Conservation (phyloP, 2,888 invertebrate species). For the Drosophila borealis region DNA sequence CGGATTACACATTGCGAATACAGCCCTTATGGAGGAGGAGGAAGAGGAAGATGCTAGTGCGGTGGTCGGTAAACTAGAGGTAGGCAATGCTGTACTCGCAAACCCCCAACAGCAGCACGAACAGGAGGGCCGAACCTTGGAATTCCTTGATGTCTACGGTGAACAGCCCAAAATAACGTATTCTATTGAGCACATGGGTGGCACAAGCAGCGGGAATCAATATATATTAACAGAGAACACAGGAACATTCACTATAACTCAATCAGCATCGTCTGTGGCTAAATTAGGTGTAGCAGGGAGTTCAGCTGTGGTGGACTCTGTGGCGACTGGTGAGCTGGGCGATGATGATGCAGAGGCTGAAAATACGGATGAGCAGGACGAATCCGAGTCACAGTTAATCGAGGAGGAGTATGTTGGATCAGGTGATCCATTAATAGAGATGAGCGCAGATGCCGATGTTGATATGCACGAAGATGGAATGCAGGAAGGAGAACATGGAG, state of each 20-base stretch:
- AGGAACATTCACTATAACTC: slow-evolving; percentile 82
- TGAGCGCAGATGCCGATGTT: slow-evolving; percentile 53
- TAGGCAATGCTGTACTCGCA: slow-evolving; percentile 35
- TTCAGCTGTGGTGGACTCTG: slow-evolving; percentile 55
- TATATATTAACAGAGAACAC: slow-evolving; percentile 83
- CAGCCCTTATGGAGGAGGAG: slow-evolving; percentile 77
- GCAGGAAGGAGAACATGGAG: slow-evolving; percentile 48
- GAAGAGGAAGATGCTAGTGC: slow-evolving; percentile 39
- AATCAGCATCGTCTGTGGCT: slow-evolving; percentile 56
- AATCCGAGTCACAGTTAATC: slow-evolving; percentile 72
- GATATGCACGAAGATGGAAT: slow-evolving; percentile 59
- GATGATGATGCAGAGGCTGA: slow-evolving; percentile 75
- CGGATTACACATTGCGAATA: slow-evolving; percentile 76
- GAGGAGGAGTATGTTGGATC: slow-evolving; percentile 76
- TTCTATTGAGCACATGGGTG: slow-evolving; percentile 83
- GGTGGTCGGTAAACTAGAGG: slow-evolving; percentile 49
- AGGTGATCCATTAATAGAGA: slow-evolving; percentile 73
- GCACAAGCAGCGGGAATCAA: slow-evolving; percentile 78
- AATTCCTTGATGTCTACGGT: slow-evolving; percentile 83
- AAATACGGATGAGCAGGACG: slow-evolving; percentile 68
- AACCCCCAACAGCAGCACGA: slow-evolving; percentile 48
- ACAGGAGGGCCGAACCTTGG: slow-evolving; percentile 69
- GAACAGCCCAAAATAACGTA: slow-evolving; percentile 84
- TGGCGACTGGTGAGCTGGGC: slow-evolving; percentile 58
- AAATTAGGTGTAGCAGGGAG: slow-evolving; percentile 66